Percentiles rank a stretch among this genome's conserved stretches.
Evolutionary conservation across 2,113 vertebrate species (phyloP).

Genomic region (Rhinogobius similis): DNA sequence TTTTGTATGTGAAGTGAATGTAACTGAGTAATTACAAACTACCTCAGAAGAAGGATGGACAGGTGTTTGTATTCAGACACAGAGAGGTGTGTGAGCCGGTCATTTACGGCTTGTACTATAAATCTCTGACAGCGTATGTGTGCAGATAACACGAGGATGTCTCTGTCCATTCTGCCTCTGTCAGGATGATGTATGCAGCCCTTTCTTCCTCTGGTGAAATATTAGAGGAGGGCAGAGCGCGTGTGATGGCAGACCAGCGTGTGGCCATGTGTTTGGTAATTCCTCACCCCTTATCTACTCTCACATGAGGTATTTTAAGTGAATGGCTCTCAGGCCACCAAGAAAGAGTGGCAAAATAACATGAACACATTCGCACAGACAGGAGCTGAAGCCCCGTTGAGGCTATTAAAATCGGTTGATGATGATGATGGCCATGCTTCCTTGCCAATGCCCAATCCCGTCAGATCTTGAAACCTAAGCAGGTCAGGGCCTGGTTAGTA

Average conservation of each 20-base stretch:
- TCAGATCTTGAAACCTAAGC: too few species aligned
- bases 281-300: conserved; percentile 67
- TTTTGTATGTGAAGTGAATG: neutral
- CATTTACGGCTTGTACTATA: conserved; percentile 72
- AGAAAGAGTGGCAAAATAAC: conserved; percentile 44
- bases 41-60: conserved; percentile 40
- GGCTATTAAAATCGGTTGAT: neutral
- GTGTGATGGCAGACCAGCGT: conserved; percentile 63
- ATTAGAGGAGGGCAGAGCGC: conserved; percentile 46
- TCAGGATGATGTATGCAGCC: conserved; percentile 71
- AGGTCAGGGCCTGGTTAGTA: too few species aligned
- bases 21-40: neutral
- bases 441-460: too few species aligned
- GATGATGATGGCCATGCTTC: too few species aligned
- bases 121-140: conserved; percentile 68
- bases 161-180: conserved; percentile 70
- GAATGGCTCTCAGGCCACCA: conserved; percentile 36
- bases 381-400: neutral
- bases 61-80: conserved; percentile 42
- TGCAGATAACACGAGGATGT: conserved; percentile 73
- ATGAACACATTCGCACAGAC: conserved; percentile 33
- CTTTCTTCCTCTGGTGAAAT: conserved; percentile 69
- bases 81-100: conserved; percentile 57
- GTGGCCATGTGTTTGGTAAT: conserved; percentile 60
- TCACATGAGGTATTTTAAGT: conserved; percentile 61